Base-by-base conservation (phyloP, 1,140 invertebrate species). In the Leptinotarsa defecta region DNA sequence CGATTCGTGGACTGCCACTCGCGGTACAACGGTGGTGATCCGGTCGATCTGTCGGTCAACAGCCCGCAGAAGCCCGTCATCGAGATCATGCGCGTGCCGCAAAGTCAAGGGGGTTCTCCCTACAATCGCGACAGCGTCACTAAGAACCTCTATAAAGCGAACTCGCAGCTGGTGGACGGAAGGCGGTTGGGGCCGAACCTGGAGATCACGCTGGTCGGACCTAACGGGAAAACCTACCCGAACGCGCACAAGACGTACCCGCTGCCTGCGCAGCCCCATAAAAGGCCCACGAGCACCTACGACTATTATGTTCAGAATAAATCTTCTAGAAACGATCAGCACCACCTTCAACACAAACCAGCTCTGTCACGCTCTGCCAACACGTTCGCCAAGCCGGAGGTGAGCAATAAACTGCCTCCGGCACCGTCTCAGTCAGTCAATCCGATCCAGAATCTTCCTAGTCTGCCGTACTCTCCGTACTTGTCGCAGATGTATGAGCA, bases 191-290 rank as follows among this genome's bases (percentile, higher is more conserved):
- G 87, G 1, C 88, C 88, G 0, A 90, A 90, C 80, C 78, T 91
- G 68, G 90, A 91, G 83, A 91, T 91, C 52, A 91, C 89, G 0
- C 78, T 91, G 77, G 89, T 91, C 2, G 79, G 77, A 17, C 71
- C 78, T 13, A 79, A 80, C 11, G 67, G 61, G 52, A 52, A 74
- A 52, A 74, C 48, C 8, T 22, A 24, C 19, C 4, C 69, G 8
- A 52, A 52, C 20, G 24, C 24, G 22, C 69, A 71, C 5, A 71
- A 61, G 49, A 17, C 20, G 6, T 48, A 69, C 68, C 22, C 13
- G 2, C 4, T 20, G 11, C n/a, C 70, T 4, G 19, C 15, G 11
- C 19, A 57, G 19, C 49, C 48, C 2, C 52, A 20, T 15, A 71
- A 52, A 61, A 19, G 49, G 4, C 61, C 63, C 15, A n/a, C n/a